Evolutionary conservation across 1,140 invertebrate species (phyloP).

Genomic region (Idris sp.): DNA sequence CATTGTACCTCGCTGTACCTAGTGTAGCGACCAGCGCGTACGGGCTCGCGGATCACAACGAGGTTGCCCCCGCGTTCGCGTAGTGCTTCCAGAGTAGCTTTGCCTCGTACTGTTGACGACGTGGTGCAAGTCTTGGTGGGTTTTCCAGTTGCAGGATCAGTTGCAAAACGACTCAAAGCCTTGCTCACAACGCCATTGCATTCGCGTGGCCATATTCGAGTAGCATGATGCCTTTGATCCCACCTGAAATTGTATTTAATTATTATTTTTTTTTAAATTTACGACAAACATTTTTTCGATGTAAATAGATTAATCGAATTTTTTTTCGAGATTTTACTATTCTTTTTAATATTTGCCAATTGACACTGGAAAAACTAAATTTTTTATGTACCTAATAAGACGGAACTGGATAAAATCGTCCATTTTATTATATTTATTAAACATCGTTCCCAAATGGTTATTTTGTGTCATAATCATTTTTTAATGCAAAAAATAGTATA

Average conservation of each 20-base stretch:
- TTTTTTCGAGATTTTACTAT: too few relatives aligned
- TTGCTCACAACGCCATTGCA: constrained; percentile 78
- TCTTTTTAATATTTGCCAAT: too few relatives aligned
- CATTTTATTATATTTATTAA: too few relatives aligned
- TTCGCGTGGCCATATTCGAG: constrained; percentile 75
- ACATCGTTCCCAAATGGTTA: too few relatives aligned
- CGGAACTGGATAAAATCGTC: too few relatives aligned
- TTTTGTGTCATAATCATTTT: too few relatives aligned
- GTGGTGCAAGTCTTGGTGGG: constrained; percentile 22
- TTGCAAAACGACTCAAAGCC: constrained; percentile 77
- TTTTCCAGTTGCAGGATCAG: constrained; percentile 57
- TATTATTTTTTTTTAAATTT: too few relatives aligned
- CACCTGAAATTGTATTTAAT: constrained; percentile 57
- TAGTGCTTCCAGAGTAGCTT: constrained; percentile 70
- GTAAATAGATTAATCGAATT: too few relatives aligned
- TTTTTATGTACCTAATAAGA: too few relatives aligned
- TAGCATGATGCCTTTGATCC: constrained; percentile 66
- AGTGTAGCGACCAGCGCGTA: constrained; percentile 77
- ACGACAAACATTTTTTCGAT: too few relatives aligned
- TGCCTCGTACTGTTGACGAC: constrained; percentile 54
- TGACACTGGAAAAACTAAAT: too few relatives aligned
- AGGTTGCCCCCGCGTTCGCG: constrained; percentile 76
- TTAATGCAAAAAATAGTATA: too few relatives aligned
- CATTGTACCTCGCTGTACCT: constrained; percentile 80
- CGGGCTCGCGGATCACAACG: constrained; percentile 79